Evolutionary conservation across 2,113 vertebrate species (phyloP).

Genomic region (Vanacampus margaritifer): DNA sequence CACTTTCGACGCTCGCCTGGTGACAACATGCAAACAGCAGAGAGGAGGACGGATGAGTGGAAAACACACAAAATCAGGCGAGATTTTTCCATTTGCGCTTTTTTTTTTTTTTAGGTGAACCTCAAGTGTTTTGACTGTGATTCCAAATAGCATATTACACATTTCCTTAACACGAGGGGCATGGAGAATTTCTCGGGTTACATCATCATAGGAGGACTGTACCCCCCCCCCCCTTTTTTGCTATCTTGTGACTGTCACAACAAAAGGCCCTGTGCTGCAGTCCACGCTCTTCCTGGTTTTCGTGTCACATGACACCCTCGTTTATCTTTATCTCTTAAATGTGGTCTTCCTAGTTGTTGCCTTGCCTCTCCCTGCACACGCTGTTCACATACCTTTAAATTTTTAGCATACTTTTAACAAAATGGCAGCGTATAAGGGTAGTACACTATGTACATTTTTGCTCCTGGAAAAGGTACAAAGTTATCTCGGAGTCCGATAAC

Average conservation of each 20-base stretch:
- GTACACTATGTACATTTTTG: not conserved
- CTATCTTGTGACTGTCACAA: constrained; percentile 39
- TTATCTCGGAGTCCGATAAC: not conserved
- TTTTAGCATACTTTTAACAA: not conserved
- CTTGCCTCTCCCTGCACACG: constrained; percentile 29
- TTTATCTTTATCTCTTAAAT: constrained; percentile 10
- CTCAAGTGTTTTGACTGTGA: not conserved
- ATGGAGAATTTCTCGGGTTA: constrained; percentile 27
- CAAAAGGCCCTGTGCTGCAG: constrained; percentile 44
- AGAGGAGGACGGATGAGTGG: constrained; percentile 6
- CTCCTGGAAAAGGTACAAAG: not conserved
- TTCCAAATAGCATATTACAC: constrained; percentile 12
- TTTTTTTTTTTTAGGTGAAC: not conserved
- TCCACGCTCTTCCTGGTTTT: constrained; percentile 26
- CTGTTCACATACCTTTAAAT: not conserved
- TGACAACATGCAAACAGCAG: constrained; percentile 20
- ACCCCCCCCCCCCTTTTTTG: not conserved
- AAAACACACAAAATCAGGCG: not conserved
- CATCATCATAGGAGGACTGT: constrained; percentile 19
- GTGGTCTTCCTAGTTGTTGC: constrained; percentile 59
- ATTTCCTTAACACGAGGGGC: constrained; percentile 21
- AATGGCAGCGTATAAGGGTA: constrained; percentile 8
- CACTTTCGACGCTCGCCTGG: constrained; percentile 27
- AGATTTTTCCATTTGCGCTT: not conserved
- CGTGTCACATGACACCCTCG: constrained; percentile 38